Base-by-base conservation (phyloP, 2,113 vertebrate species). In the Rhadina sibilatrix region DNA sequence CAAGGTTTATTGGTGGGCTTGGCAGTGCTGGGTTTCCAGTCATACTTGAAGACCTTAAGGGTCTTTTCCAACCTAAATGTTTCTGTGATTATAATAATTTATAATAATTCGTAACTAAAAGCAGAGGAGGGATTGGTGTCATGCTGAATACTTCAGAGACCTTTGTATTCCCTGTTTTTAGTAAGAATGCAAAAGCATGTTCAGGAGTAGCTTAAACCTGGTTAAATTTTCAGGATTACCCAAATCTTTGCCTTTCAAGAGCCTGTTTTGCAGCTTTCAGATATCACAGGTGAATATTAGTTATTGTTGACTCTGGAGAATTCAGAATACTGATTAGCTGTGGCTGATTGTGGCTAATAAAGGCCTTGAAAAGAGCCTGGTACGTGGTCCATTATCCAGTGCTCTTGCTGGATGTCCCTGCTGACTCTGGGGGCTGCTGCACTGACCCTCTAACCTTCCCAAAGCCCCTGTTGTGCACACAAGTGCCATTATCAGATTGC, bases 321-420 rank as follows among this genome's bases (percentile, higher is more conserved):
- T 40, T 40, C 38, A 40, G 38, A 40, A 40, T 12, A 11, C 60
- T 52, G 60, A 44, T 71, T 3, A 66, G 15, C 61, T 56, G 72
- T 24, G 46, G 13, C 69, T 70, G 35, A 38, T 40, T 28, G 30
- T 84, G 59, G 18, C 14, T 60, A 70, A 63, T 54, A 66, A 87
- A 47, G 59, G 28, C 1, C 0, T 52, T 61, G 16, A n/a, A 12
- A 37, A 33, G 54, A 47, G 33, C 33, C 35, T 75, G 56, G 15
- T 13, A 24, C 0, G 0, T 21, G 47, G 7, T 40, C 52, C 33
- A 4, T 87, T 61, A 40, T 20, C 59, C 47, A 6, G 12, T 60
- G 80, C 60, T 37, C 52, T 30, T 80, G 60, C 46, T 65, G 75
- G 53, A 24, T 76, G 59, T 74, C 59, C 76, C 12, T 19, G 9